Evolutionary conservation across 2,888 invertebrate genomes (phyloP).

Genomic region (Sarcophaga carnaria): DNA sequence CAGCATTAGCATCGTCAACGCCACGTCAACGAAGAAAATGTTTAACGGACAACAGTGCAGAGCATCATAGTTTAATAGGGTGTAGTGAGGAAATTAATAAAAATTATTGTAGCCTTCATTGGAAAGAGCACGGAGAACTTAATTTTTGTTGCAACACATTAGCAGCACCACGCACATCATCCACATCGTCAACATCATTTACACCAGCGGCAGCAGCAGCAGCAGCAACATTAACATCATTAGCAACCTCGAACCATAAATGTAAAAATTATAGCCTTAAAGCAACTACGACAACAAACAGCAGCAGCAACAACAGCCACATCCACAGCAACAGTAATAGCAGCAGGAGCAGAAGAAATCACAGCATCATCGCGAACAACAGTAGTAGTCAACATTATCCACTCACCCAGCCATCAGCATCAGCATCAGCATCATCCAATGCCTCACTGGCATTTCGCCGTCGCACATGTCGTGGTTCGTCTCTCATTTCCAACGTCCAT

Average conservation of each 20-base stretch:
- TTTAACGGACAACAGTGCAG: conserved; percentile 18
- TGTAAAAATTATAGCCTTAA: conserved; percentile 59
- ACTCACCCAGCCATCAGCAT: no score
- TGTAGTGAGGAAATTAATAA: not conserved
- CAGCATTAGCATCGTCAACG: conserved; percentile 31
- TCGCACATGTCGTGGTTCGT: not conserved
- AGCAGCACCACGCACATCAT: not conserved
- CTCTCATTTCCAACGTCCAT: conserved; percentile 44
- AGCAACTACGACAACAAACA: conserved; percentile 42
- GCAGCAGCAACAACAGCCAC: conserved; percentile 23
- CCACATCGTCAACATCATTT: no score
- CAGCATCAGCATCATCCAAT: no score
- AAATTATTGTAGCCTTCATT: conserved; percentile 45
- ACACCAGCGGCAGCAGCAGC: conserved; percentile 29
- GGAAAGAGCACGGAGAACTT: conserved; percentile 14
- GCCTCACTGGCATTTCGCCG: not conserved
- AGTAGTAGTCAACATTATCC: not conserved
- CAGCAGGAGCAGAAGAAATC: conserved; percentile 34
- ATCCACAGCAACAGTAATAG: not conserved
- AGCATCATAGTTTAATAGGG: conserved; percentile 3
- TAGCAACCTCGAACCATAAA: conserved; percentile 54
- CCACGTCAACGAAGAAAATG: conserved; percentile 43
- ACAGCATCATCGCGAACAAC: not conserved
- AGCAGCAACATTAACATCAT: conserved; percentile 10
- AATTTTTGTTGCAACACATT: conserved; percentile 43